A percentile compares a stretch with the other conserved stretches of the same genome.
Conservation (phyloP, 2,113 vertebrate species). For the Xerus inauris region DNA sequence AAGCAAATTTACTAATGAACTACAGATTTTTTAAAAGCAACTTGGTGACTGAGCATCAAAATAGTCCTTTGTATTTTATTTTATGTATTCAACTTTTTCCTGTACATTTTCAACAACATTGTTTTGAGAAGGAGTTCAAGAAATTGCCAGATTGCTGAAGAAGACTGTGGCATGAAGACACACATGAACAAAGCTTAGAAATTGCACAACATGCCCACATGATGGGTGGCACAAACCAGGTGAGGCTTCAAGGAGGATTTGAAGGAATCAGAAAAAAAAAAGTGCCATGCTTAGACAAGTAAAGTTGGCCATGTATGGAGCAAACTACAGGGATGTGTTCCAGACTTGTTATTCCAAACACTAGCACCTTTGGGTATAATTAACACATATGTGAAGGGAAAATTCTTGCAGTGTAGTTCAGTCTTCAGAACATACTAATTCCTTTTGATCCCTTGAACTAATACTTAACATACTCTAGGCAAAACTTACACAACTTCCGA, state of each 20-base stretch:
- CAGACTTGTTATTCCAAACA: neutral
- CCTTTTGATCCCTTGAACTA: neutral
- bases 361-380: neutral
- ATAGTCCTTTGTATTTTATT: neutral
- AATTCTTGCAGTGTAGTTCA: neutral
- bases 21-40: neutral
- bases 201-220: neutral
- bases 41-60: neutral
- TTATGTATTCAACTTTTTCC: neutral
- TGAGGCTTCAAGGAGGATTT: neutral
- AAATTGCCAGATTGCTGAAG: neutral
- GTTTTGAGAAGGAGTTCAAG: neutral
- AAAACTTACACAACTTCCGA: neutral
- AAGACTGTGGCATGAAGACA: neutral
- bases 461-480: neutral
- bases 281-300: neutral
- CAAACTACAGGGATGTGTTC: neutral
- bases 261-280: neutral
- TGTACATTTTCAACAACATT: neutral
- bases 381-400: neutral
- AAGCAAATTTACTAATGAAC: neutral
- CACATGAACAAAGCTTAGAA: neutral
- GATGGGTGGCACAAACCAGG: neutral
- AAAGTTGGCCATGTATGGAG: fast-evolving
- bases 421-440: neutral